phyloP scores from a whole-genome alignment of 35 echinoderm and acorn worm species.

The Acanthaster planci region DNA sequence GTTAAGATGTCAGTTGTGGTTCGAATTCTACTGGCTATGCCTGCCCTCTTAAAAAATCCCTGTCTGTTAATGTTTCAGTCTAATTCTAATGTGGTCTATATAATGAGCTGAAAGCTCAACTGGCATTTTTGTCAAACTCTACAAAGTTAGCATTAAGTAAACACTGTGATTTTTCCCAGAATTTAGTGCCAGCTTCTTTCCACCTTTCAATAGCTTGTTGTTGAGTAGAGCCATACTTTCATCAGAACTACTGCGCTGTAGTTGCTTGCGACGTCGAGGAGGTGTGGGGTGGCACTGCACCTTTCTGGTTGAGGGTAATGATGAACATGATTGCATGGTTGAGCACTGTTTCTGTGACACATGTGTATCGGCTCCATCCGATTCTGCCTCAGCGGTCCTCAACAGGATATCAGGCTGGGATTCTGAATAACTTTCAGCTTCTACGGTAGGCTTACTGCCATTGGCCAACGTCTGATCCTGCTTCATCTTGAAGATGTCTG shows the following conservation, averaged over 20 bases:
- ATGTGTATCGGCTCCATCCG: background rate
- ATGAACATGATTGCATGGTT: background rate
- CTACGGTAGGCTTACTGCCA: too few species aligned
- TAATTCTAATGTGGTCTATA: too few species aligned
- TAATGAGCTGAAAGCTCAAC: too few species aligned
- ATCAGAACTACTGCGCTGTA: background rate
- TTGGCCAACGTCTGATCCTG: too few species aligned
- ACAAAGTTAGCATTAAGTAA: constrained; percentile 16
- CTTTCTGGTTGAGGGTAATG: background rate
- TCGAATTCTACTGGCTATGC: too few species aligned
- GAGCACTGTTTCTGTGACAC: background rate
- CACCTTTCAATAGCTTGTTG: background rate
- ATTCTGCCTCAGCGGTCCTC: background rate
- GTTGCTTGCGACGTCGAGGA: background rate
- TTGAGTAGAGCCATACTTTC: background rate
- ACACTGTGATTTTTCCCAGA: background rate
- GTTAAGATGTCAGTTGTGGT: too few species aligned
- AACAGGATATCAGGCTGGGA: too few species aligned
- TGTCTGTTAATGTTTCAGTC: too few species aligned
- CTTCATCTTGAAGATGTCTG: too few species aligned
- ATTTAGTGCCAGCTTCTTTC: background rate
- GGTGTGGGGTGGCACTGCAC: background rate
- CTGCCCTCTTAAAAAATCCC: too few species aligned
- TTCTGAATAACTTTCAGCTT: too few species aligned
- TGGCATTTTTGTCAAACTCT: background rate